These are phyloP conservation scores for Anaspis maculata DNA, from an alignment of 2,888 invertebrate genomes.

Conservation along the genomic window DNA sequence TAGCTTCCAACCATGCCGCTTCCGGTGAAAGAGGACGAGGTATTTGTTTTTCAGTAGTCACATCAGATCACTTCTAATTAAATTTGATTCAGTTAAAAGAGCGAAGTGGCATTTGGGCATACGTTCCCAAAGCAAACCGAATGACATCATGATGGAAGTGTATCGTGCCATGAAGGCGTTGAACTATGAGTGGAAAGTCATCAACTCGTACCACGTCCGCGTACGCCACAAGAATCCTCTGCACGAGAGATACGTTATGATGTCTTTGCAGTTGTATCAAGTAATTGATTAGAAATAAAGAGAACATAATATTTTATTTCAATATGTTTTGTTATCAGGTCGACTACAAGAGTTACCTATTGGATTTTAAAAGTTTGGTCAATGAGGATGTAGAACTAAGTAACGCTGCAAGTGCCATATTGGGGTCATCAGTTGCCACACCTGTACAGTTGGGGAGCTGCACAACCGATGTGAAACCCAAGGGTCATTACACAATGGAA, in stretches of 20 bases:
- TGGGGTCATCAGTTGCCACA: slow-evolving; percentile 22
- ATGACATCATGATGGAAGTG: slow-evolving; percentile 99
- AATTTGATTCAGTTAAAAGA: slow-evolving; percentile 66
- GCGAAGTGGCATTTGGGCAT: slow-evolving; percentile 99
- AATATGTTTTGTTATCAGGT: too few species aligned
- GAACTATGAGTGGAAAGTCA: slow-evolving; percentile 98
- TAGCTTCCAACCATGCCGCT: slow-evolving; percentile 41
- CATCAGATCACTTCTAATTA: too few species aligned
- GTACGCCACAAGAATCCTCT: slow-evolving; percentile 85
- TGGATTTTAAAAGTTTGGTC: slow-evolving; percentile 95
- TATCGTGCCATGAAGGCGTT: slow-evolving; percentile 98
- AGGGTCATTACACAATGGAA: slow-evolving; percentile 95
- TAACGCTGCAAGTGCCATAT: slow-evolving; percentile 32
- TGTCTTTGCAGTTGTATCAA: slow-evolving; percentile 98
- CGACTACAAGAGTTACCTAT: slow-evolving; percentile 92
- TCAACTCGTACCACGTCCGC: slow-evolving; percentile 93
- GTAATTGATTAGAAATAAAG: slow-evolving; percentile 20
- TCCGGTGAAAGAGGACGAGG: slow-evolving; percentile 36
- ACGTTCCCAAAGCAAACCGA: slow-evolving; percentile 96
- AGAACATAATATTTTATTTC: too few species aligned
- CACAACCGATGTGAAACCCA: slow-evolving; percentile 23
- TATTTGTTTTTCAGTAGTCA: too few species aligned
- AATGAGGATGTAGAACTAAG: slow-evolving; percentile 60
- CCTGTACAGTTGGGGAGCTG: slow-evolving; percentile 9
- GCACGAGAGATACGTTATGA: slow-evolving; percentile 79